These are phyloP conservation scores for Rhinolophus sinicus DNA, from an alignment of 2,113 vertebrate genomes.

Conservation along the genomic window DNA sequence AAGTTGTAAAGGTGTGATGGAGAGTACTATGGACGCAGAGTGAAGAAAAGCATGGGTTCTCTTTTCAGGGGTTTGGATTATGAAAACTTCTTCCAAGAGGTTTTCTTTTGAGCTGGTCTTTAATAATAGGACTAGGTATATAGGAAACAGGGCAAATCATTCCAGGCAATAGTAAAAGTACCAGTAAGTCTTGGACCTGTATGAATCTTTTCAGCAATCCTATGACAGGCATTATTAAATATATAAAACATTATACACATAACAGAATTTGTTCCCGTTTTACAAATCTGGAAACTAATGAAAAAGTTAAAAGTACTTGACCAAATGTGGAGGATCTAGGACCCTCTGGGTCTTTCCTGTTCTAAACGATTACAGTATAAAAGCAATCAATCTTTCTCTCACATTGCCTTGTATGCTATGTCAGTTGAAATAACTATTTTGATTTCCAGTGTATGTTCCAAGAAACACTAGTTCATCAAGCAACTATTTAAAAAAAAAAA, in stretches of 20 bases:
- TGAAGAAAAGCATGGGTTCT: neutral
- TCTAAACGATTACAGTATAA: neutral
- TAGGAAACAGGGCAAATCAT: neutral
- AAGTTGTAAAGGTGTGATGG: neutral
- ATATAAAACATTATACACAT: neutral
- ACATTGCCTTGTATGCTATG: neutral
- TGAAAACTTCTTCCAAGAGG: constrained; percentile 23
- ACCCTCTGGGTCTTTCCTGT: neutral
- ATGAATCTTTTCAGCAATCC: neutral
- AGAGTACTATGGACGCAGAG: neutral
- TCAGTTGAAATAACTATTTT: neutral
- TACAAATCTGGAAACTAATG: neutral
- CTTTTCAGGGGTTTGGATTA: neutral
- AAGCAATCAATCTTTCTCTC: neutral
- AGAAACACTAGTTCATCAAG: neutral
- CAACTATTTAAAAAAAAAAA: neutral
- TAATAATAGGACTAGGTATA: neutral
- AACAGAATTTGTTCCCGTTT: neutral
- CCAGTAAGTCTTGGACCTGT: neutral
- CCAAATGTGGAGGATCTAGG: neutral
- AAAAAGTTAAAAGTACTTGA: neutral
- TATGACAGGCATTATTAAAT: neutral
- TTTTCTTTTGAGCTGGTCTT: constrained; percentile 34
- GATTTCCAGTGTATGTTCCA: neutral
- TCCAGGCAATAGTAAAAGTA: neutral